Evolutionary conservation across 2,888 invertebrate species (phyloP).

Genomic region (Brachylomia viminalis): DNA sequence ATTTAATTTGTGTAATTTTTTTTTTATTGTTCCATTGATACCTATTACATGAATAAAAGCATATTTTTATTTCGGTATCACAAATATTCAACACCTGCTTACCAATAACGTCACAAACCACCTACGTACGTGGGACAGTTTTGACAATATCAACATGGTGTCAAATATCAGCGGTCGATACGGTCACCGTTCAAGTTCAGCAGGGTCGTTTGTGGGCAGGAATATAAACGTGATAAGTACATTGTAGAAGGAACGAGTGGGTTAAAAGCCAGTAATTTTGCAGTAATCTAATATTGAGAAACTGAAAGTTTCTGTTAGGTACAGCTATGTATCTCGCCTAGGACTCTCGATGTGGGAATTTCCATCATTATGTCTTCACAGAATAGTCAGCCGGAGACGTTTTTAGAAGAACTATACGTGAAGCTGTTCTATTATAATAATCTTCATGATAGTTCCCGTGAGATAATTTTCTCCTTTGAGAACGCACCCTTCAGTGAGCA

Average conservation of each 20-base stretch:
- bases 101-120: conserved; percentile 9
- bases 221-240: conserved; percentile 18
- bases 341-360: not conserved
- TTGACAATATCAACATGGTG: conserved; percentile 35
- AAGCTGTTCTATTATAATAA: conserved; percentile 4
- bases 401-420: not conserved
- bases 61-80: not conserved
- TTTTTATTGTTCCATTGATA: not conserved
- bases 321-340: not conserved
- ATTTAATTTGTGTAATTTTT: not conserved
- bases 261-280: conserved; percentile 34
- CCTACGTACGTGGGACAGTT: conserved; percentile 12
- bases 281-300: conserved; percentile 30
- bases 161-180: conserved; percentile 47
- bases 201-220: conserved; percentile 29
- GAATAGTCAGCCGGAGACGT: not conserved
- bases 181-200: conserved; percentile 52
- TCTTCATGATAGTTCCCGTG: not conserved
- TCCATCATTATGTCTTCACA: not conserved
- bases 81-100: conserved; percentile 9
- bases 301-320: conserved; percentile 13
- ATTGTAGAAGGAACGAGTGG: conserved; percentile 17
- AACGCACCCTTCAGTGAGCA: not conserved
- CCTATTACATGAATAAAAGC: not conserved
- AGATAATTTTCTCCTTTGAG: conserved; percentile 1